Evolutionary conservation across 2,888 invertebrate genomes (phyloP), one percentile per base, ranked within the genome.

Genomic region (Pandemis cinnamomeana): DNA sequence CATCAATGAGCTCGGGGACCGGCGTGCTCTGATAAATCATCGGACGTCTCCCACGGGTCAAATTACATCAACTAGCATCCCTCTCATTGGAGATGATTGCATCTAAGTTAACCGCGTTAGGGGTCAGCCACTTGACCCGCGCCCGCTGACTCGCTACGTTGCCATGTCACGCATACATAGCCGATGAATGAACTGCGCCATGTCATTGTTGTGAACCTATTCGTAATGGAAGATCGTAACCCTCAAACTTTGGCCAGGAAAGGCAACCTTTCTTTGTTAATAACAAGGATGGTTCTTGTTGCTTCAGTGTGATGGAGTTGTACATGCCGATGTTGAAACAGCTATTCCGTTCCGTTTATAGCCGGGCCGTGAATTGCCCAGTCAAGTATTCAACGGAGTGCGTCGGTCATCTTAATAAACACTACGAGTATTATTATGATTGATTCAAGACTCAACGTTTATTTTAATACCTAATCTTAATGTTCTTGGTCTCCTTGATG

Each of bases 61-160:
- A 58, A 58, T 58, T 58, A 58, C 58, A 58, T 58, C 58, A 58
- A 58, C 58, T 58, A 58, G 58, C 58, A 27, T 58, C 46, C 13
- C 48, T 46, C 48, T n/a, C 41, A 69, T 48, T 36, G 60, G 44
- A 13, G 58, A 69, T 61, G 68, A 69, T 69, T 61, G 68, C 68
- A 60, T 69, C 61, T 48, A 3, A 8, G 48, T 58, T 69, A 69
- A 69, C 68, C 68, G 68, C 68, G 68, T 69, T 61, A 69, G 27
- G 60, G 60, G 68, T 68, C 68, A n/a, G 13, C 67, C 68, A 71
- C 68, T 75, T 75, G 75, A 75, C 75, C 67, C 64, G 55, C 55
- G 58, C 55, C 71, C 67, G 53, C 55, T 46, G 48, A 55, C 44
- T 53, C 67, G 13, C 63, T 5, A 7, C 7, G 46, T 55, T 20